Evolutionary conservation across 2,888 invertebrate genomes (phyloP), one percentile per base, ranked within the genome.

Genomic region (Brenthis daphne): DNA sequence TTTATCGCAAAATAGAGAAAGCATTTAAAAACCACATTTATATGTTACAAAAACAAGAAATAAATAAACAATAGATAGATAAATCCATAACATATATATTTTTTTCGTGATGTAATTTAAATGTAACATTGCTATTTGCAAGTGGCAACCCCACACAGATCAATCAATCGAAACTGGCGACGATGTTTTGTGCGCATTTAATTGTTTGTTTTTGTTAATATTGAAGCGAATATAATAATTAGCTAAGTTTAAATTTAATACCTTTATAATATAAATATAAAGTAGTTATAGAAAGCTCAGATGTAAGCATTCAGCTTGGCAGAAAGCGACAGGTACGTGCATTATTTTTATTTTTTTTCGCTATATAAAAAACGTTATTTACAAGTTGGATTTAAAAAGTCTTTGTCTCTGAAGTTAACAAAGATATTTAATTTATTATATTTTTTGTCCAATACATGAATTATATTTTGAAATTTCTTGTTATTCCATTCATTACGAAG

Each of bases 121-220:
- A 11, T 63, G 16, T 63, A 37, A 14, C 33, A 14, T 20, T 13
- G 20, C n/a, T 43, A 6, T 0, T 63, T 2, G 16, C 13, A 63
- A n/a, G 11, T 63, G 63, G 63, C 63, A 63, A 63, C 63, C 16
- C 63, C 14, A 53, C 11, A 13, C 47, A 67, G 54, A 73, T 74
- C 72, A 72, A 72, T 72, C 72, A 74, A 74, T 73, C 64, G 67
- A 55, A 29, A 65, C 57, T 37, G 37, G 57, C 20, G 37, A 66
- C 63, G 61, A 57, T 72, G 68, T 72, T 70, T 70, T 67, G 67
- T 67, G 69, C 67, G 71, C 56, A 33, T 61, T 43, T 24, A 65
- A 71, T 69, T 72, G 70, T 72, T 70, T 74, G 65, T 74, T 72
- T 66, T 72, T 72, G 58, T 74, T 67, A 60, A 60, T 43, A 54